Evolutionary conservation across 2,797 vertebrate genomes (phyloP).

Genomic region (Notolepis coatsorum): DNA sequence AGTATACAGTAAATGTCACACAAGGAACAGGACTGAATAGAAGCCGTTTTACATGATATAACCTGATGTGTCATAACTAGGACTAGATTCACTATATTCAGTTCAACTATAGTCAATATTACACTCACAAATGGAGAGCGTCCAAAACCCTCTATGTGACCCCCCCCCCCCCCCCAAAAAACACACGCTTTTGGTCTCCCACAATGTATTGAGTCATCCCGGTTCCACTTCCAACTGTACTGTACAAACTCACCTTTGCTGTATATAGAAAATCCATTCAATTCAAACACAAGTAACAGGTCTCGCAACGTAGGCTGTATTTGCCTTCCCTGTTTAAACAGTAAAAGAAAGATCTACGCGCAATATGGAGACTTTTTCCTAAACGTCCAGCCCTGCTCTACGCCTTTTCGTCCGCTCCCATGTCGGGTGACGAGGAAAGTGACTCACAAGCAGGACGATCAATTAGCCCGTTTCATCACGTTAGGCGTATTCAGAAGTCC

Average conservation of each 20-base stretch:
- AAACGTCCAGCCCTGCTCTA: no score
- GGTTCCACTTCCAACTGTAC: background rate
- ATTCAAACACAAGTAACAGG: constrained; percentile 15
- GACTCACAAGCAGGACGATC: constrained; percentile 46
- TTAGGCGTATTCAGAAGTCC: constrained; percentile 41
- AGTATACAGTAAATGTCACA: constrained; percentile 33
- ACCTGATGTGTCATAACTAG: constrained; percentile 6
- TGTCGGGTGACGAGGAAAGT: constrained; percentile 61
- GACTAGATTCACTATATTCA: constrained; percentile 8
- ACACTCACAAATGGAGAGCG: background rate
- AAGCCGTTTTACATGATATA: no score
- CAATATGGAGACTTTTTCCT: no score
- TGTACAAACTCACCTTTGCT: constrained; percentile 71
- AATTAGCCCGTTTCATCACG: constrained; percentile 47
- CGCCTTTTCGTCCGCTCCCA: no score
- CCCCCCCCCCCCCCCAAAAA: no score
- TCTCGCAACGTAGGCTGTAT: constrained; percentile 4
- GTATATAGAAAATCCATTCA: constrained; percentile 76
- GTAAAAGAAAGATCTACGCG: constrained; percentile 15
- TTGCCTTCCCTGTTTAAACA: constrained; percentile 22
- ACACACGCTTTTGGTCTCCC: background rate
- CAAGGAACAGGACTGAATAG: constrained; percentile 9
- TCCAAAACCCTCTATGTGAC: background rate
- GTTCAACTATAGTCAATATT: background rate
- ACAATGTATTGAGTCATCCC: background rate